Conservation (phyloP, 1,140 invertebrate genomes). For the Drepana arcuata region DNA sequence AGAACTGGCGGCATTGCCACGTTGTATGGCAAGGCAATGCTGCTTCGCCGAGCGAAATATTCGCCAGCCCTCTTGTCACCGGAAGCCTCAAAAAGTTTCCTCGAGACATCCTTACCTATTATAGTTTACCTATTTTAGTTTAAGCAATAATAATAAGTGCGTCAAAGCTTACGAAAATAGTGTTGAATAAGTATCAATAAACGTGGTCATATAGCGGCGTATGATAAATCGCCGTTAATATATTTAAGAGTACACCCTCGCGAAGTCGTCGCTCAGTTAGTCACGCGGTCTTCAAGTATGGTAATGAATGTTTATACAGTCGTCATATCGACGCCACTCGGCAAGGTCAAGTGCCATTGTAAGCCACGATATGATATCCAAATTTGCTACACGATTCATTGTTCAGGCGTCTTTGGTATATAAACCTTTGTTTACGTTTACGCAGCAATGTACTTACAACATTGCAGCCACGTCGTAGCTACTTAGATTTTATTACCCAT, state of each 20-base stretch:
- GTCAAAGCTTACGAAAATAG: too few species aligned
- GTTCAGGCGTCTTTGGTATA: slow-evolving; percentile 9
- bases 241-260: slow-evolving; percentile 7
- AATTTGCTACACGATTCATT: slow-evolving; percentile 11
- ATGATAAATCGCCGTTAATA: too few species aligned
- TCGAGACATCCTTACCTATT: too few species aligned
- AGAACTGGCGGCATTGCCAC: too few species aligned
- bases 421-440: slow-evolving; percentile 7
- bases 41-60: too few species aligned
- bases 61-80: too few species aligned
- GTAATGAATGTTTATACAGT: slow-evolving; percentile 36
- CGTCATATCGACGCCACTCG: slow-evolving; percentile 22
- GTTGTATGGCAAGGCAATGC: too few species aligned
- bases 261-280: slow-evolving; percentile 16
- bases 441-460: slow-evolving; percentile 6
- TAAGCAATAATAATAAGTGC: too few species aligned
- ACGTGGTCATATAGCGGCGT: too few species aligned
- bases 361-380: slow-evolving; percentile 8
- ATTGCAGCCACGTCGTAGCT: neutral
- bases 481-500: neutral
- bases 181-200: too few species aligned
- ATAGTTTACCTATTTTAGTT: too few species aligned
- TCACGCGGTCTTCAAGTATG: slow-evolving; percentile 30
- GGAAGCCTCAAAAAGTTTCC: too few species aligned
- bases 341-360: slow-evolving; percentile 27